Evolutionary conservation across 2,113 vertebrate genomes (phyloP).

Genomic region (Chaetorhynchus papuensis): DNA sequence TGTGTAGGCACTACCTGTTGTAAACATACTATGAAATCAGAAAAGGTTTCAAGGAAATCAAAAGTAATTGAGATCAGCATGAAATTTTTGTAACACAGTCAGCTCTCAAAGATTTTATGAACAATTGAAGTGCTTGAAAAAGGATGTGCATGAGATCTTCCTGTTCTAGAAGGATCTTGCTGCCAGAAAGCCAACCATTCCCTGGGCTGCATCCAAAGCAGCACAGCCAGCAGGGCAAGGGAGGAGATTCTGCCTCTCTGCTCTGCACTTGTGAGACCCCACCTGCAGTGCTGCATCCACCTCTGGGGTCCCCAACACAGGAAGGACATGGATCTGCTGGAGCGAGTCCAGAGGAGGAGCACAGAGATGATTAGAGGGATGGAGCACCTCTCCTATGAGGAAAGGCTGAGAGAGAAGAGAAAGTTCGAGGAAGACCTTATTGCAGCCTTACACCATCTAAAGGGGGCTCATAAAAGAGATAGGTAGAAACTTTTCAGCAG

Average conservation of each 20-base stretch:
- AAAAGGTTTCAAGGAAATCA: background rate
- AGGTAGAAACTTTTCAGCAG: background rate
- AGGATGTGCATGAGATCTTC: rapidly evolving
- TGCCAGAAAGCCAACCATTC: background rate
- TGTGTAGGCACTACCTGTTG: background rate
- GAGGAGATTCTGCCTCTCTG: background rate
- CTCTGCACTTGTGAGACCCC: background rate
- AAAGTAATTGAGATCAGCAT: background rate
- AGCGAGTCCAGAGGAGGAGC: background rate
- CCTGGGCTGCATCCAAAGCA: background rate
- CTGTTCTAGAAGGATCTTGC: background rate
- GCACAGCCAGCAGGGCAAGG: rapidly evolving
- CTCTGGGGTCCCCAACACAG: background rate
- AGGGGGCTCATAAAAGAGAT: background rate
- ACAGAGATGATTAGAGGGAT: background rate
- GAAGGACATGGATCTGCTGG: background rate
- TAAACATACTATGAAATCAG: background rate
- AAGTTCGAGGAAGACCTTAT: background rate
- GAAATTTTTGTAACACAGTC: background rate
- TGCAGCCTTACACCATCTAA: background rate
- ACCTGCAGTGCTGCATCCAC: background rate
- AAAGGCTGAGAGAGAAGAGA: background rate
- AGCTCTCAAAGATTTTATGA: background rate
- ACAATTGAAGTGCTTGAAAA: background rate
- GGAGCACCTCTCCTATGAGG: background rate